Base-by-base conservation (phyloP, 35 echinoderm and acorn worm genomes). In the Strongylocentrotus purpuratus region DNA sequence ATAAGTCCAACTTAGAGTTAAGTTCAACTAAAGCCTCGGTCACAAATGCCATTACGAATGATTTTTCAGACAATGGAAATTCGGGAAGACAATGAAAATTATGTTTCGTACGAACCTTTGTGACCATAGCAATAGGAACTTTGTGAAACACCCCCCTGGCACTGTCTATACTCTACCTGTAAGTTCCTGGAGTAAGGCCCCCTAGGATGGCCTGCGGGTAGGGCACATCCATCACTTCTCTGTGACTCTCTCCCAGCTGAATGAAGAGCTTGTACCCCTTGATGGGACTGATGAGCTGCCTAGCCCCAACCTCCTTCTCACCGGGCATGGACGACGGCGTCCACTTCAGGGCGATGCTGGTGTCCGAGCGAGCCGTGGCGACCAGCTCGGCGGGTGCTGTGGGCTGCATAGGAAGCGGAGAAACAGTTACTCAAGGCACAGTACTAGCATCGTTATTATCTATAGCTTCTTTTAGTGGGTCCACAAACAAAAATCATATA, bases 311-410 rank as follows among this genome's bases (percentile, higher is more conserved):
- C 65, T 86, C 33, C 86, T 87, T 91, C 60, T 45, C 85, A 33
- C 94, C 85, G n/a, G 70, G 88, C 33, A 95, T 45, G 31, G 33
- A 45, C 7, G 97, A 96, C 15, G 95, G 93, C 32, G 46, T 33
- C 98, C 98, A 99, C 33, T 59, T 96, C 10, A 99, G 93, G 60
- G 86, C 85, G 33, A 99, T 87, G 95, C 98, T 99, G 9, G 96
- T 99, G 91, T 97, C 94, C 0, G 98, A 97, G 55, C 95, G 71
- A 32, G 85, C 45, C 4, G 47, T 86, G 25, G 94, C 71, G 31
- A 35, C 46, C 12, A 97, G 70, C 32, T 97, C 95, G 11, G 91
- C 60, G 18, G 96, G 98, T 31, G 92, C 32, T 41, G 95, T 94
- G 9, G 94, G 94, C 31, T 46, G 93, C 61, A 61, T 33, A 91